phyloP scores from a whole-genome alignment of 1,140 invertebrate genomes.

The Sycobia sp. region DNA sequence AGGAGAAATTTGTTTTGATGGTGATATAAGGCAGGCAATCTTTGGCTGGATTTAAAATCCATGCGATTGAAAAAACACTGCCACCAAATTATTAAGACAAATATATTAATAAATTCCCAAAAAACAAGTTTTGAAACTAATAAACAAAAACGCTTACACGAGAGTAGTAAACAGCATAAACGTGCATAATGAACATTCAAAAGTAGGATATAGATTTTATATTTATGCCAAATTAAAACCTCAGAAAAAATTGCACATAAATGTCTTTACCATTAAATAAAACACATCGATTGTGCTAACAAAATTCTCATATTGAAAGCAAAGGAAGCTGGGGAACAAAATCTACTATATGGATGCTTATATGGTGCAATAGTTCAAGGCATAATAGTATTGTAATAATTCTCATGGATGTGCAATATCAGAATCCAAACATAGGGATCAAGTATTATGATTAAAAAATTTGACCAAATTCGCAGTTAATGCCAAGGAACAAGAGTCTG shows the following conservation, averaged over 20 bases:
- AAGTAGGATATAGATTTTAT: neutral
- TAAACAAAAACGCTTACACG: conserved; percentile 40
- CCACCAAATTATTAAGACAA: conserved; percentile 5
- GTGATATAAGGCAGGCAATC: conserved; percentile 46
- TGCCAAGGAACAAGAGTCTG: conserved; percentile 49
- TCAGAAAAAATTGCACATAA: neutral
- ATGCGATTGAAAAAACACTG: conserved; percentile 48
- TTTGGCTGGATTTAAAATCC: conserved; percentile 52
- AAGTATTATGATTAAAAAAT: no score
- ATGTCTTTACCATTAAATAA: no score
- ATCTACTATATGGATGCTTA: no score
- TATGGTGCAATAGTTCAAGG: no score
- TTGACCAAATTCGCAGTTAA: conserved; percentile 48
- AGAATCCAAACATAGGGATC: no score
- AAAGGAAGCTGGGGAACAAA: no score
- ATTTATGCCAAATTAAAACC: no score
- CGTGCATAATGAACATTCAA: conserved; percentile 21
- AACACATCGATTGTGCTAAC: neutral
- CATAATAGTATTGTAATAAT: no score
- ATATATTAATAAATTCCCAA: conserved; percentile 38
- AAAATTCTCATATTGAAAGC: neutral
- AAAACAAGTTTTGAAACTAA: conserved; percentile 38
- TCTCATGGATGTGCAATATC: no score
- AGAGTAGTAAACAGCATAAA: conserved; percentile 4
- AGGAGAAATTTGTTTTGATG: neutral